Evolutionary conservation across 2,113 vertebrate genomes (phyloP).

Genomic region (Syrmaticus mikado): DNA sequence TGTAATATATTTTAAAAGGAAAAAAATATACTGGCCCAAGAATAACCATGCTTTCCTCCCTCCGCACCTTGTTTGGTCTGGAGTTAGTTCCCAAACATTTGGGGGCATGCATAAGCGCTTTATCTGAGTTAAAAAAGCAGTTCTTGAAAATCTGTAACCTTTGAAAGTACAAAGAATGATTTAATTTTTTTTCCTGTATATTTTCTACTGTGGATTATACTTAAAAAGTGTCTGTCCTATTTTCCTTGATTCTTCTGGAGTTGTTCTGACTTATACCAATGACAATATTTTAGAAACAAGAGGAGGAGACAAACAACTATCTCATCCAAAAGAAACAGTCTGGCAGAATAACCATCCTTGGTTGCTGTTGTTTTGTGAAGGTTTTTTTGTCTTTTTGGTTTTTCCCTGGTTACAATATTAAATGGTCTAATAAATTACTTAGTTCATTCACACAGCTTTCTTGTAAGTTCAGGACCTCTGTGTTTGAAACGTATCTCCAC

Average conservation of each 20-base stretch:
- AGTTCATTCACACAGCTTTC: not conserved
- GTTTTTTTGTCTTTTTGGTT: not conserved
- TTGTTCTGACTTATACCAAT: not conserved
- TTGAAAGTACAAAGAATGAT: not conserved
- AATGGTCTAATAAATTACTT: not conserved
- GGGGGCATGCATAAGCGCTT: not conserved
- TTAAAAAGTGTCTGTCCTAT: not conserved
- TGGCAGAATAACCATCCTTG: not conserved
- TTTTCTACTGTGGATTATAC: not conserved
- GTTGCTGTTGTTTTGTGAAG: not conserved
- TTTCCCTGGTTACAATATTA: not conserved
- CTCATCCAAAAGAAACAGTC: not conserved
- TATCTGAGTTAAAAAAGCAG: not conserved
- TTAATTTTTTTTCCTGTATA: not conserved
- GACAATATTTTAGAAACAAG: not conserved
- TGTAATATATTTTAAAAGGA: not conserved
- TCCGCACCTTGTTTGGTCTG: not conserved
- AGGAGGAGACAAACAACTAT: not conserved
- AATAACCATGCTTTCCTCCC: not conserved
- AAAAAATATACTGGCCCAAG: not conserved
- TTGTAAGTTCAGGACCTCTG: not conserved
- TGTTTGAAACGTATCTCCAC: not conserved
- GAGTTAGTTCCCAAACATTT: not conserved
- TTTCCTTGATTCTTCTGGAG: not conserved
- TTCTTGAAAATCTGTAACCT: no score